Evolutionary conservation across 2,797 vertebrate species (phyloP), one percentile per base, ranked within the genome.

Genomic region (Rhinophrynus dorsalis): DNA sequence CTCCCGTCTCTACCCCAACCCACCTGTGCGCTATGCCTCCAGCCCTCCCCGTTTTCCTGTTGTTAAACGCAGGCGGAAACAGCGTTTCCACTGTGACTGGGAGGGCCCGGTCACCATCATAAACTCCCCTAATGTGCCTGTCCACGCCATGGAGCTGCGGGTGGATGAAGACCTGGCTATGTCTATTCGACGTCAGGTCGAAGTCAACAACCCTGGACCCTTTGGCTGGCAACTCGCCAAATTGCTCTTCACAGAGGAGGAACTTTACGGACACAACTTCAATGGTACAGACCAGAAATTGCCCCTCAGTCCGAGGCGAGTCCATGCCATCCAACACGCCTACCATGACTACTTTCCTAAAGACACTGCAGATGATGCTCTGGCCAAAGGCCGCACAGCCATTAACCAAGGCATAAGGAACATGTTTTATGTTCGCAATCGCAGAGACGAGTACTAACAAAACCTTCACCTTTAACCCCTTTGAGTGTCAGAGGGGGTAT

Each of bases 11-110:
- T 55, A 47, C 30, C 40, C 50, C n/a, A 27, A 50, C 17, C 40
- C 42, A 5, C 30, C 48, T 3, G 37, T 55, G 3, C 50, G 13
- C 15, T 70, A 33, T 2, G 17, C 47, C 7, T 29, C 40, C 21
- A 37, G 48, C 5, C 21, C 59, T 3, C 24, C 30, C 5, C 44
- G 26, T 13, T 64, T 71, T 12, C 59, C 42, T 2, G 18, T 57
- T 2, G 24, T 71, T 20, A 71, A 71, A n/a, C 48, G 68, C 0
- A 11, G 68, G 13, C 35, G 68, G 11, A 71, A 71, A 15, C 68
- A 71, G 29, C 50, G 68, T 8, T 71, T 71, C 18, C 68, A 71
- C 29, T 71, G 68, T 48, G 68, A 71, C n/a, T 71, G 68, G 68
- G 51, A 50, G 6, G 68, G 68, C 24, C 50, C 68, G 0, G 18